phyloP scores from a whole-genome alignment of 2,797 vertebrate species.

The Galagoides demidoff region DNA sequence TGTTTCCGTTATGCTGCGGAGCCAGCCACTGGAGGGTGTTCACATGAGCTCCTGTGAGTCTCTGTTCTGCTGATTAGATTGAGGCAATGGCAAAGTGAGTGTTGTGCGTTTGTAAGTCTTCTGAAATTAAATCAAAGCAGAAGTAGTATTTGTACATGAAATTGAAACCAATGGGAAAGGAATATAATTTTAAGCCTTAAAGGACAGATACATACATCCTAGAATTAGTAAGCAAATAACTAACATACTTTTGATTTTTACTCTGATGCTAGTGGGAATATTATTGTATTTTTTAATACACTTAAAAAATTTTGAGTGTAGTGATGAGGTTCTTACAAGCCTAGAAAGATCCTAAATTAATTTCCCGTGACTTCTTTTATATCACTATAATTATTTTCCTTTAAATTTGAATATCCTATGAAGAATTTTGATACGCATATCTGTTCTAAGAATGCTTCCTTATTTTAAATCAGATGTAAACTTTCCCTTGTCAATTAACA shows the following conservation, averaged over 20 bases:
- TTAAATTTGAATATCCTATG: conserved; percentile 43
- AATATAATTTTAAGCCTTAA: conserved; percentile 42
- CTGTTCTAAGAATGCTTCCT: conserved; percentile 1
- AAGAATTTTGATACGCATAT: conserved; percentile 40
- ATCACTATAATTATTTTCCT: conserved; percentile 24
- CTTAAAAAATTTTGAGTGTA: neutral
- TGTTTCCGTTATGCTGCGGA: neutral
- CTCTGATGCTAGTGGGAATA: neutral
- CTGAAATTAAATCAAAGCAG: neutral
- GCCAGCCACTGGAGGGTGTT: neutral
- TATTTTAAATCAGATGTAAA: conserved; percentile 28
- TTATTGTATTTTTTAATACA: neutral
- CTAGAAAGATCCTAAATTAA: neutral
- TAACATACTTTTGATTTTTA: neutral
- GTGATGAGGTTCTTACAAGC: neutral
- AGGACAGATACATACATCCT: conserved; percentile 25
- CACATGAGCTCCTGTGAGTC: neutral
- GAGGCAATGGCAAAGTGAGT: neutral
- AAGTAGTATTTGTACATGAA: neutral
- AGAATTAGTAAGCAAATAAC: conserved; percentile 26
- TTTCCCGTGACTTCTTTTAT: conserved; percentile 3
- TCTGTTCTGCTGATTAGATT: neutral
- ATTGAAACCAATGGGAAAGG: neutral
- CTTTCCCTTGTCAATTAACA: neutral
- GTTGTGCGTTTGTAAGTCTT: neutral